A percentile compares a stretch with the other conserved stretches of the same genome.
These are phyloP conservation scores for Octodon degus DNA, from an alignment of 2,113 vertebrate genomes.

Conservation along the genomic window DNA sequence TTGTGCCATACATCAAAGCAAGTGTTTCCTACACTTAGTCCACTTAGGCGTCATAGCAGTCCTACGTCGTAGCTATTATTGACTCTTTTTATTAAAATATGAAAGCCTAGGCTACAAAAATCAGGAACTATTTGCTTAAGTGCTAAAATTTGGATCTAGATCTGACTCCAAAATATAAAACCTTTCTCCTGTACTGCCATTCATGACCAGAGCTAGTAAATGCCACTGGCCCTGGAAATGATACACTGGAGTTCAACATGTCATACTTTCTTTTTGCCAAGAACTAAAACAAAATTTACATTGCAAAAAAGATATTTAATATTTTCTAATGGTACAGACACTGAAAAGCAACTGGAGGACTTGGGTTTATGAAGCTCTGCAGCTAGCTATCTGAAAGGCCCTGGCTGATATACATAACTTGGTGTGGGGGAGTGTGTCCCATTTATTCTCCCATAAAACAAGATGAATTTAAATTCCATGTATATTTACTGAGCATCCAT, in stretches of 20 bases:
- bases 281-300: background rate
- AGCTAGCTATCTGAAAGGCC: background rate
- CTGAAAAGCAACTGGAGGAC: background rate
- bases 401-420: background rate
- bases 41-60: background rate
- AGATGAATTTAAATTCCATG: background rate
- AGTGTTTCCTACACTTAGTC: background rate
- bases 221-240: background rate
- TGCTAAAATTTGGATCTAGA: background rate
- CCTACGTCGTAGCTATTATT: background rate
- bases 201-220: constrained; percentile 30
- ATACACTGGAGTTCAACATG: background rate
- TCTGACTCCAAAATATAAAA: constrained; percentile 8
- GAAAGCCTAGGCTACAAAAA: background rate
- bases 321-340: background rate
- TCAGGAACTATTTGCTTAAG: constrained; percentile 32
- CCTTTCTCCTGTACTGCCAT: background rate
- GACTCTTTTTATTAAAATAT: background rate
- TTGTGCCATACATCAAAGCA: background rate
- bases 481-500: background rate
- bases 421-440: background rate
- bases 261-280: background rate
- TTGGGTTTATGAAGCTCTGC: background rate
- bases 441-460: background rate
- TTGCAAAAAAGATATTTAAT: background rate